phyloP scores from a whole-genome alignment of 2,113 vertebrate genomes.

The Hemicordylus capensis region DNA sequence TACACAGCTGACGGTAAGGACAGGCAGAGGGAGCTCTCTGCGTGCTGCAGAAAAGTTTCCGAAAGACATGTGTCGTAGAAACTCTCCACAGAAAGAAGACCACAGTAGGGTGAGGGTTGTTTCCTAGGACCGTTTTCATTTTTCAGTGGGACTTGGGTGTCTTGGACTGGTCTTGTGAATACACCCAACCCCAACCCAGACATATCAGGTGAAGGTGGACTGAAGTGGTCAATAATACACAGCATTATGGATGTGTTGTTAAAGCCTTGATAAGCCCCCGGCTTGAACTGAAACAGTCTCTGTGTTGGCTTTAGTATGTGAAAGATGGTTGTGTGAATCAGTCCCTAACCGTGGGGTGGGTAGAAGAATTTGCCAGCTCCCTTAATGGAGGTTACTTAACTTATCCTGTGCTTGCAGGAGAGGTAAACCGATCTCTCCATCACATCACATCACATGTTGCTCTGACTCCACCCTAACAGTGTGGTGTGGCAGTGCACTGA shows the following conservation, averaged over 20 bases:
- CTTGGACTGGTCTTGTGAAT: neutral
- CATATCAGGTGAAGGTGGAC: neutral
- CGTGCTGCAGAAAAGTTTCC: too few species aligned
- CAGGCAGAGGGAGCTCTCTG: neutral
- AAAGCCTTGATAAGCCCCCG: neutral
- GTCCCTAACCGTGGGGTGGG: neutral
- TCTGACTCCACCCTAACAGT: neutral
- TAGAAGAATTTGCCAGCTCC: neutral
- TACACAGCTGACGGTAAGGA: slow-evolving; percentile 84
- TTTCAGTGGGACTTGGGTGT: neutral
- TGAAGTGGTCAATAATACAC: neutral
- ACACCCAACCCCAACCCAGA: neutral
- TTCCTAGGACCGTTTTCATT: too few species aligned
- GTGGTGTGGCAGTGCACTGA: neutral
- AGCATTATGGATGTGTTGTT: too few species aligned
- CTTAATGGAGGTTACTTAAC: too few species aligned
- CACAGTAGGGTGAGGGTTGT: too few species aligned
- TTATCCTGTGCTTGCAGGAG: too few species aligned
- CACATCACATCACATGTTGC: neutral
- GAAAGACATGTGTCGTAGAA: neutral
- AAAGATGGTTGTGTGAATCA: neutral
- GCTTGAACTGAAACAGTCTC: neutral
- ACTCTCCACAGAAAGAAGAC: neutral
- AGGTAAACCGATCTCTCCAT: too few species aligned
- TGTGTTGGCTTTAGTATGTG: neutral